Evolutionary conservation across 2,113 vertebrate genomes (phyloP).

Genomic region (Labrus mixtus): DNA sequence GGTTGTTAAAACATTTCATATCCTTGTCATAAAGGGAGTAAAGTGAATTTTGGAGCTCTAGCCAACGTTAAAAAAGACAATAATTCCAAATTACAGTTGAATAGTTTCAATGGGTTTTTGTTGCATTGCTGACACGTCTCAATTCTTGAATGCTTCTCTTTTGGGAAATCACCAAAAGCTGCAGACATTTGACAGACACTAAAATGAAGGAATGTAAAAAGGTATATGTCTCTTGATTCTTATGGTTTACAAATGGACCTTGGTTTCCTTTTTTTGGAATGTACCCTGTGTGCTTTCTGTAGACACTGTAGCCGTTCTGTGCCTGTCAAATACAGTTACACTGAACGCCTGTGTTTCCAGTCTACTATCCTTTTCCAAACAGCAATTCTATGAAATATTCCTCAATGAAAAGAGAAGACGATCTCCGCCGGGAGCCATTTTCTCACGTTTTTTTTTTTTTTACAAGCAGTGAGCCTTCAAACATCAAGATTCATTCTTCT

Average conservation of each 20-base stretch:
- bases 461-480: slow-evolving; percentile 17
- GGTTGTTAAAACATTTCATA: slow-evolving; percentile 70
- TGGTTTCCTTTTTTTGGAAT: slow-evolving; percentile 17
- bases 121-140: slow-evolving; percentile 17
- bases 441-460: slow-evolving; percentile 51
- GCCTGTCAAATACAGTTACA: slow-evolving; percentile 42
- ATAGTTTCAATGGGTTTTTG: slow-evolving; percentile 21
- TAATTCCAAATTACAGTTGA: slow-evolving; percentile 23
- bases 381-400: slow-evolving; percentile 16
- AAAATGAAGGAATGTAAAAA: neutral
- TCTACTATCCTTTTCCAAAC: slow-evolving; percentile 36
- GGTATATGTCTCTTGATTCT: neutral
- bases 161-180: neutral
- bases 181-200: slow-evolving; percentile 17
- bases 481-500: slow-evolving; percentile 23
- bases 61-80: slow-evolving; percentile 18
- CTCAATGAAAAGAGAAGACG: slow-evolving; percentile 32
- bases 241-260: slow-evolving; percentile 8
- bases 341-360: slow-evolving; percentile 40
- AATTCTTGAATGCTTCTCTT: slow-evolving; percentile 18
- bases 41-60: neutral
- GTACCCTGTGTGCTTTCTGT: neutral
- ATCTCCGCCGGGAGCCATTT: slow-evolving; percentile 45
- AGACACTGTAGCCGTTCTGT: slow-evolving; percentile 6
- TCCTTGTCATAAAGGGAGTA: slow-evolving; percentile 66